Conservation (phyloP, 2,113 vertebrate species). For the Malurus melanocephalus region DNA sequence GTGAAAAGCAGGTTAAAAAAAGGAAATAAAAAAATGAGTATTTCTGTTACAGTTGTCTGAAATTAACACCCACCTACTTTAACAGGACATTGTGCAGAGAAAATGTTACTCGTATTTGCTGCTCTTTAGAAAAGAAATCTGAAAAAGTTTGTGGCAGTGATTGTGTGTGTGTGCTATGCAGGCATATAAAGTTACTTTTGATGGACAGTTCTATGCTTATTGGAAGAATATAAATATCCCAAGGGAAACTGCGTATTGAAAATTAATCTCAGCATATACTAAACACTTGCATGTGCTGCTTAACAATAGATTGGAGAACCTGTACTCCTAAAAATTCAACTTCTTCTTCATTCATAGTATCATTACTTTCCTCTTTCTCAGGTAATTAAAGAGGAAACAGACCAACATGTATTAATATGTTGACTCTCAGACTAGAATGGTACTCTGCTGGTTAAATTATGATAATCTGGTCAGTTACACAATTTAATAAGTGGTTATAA, state of each 20-base stretch:
- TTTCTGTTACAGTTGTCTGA: slow-evolving; percentile 31
- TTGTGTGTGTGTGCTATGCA: background rate
- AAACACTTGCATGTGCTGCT: slow-evolving; percentile 70
- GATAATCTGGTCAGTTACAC: background rate
- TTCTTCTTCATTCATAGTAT: slow-evolving; percentile 14
- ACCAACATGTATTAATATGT: background rate
- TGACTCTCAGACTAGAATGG: background rate
- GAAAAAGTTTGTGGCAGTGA: slow-evolving; percentile 55
- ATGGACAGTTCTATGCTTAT: slow-evolving; percentile 79
- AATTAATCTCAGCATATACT: slow-evolving; percentile 77
- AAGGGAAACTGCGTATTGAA: slow-evolving; percentile 71
- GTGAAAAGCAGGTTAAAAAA: background rate
- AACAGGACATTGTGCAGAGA: slow-evolving; percentile 58
- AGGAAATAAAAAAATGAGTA: background rate
- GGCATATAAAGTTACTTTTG: slow-evolving; percentile 71
- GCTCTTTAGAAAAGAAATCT: slow-evolving; percentile 51
- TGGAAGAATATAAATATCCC: slow-evolving; percentile 81
- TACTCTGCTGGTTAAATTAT: background rate
- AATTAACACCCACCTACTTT: slow-evolving; percentile 42
- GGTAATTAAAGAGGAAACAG: background rate
- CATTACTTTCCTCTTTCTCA: slow-evolving; percentile 34
- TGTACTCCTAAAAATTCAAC: slow-evolving; percentile 48
- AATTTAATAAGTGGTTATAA: background rate
- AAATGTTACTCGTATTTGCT: slow-evolving; percentile 57
- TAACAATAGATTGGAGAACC: slow-evolving; percentile 58